A percentile compares a stretch with the other conserved stretches of the same genome.
These are phyloP conservation scores for Clarias laeviceps DNA, from an alignment of 2,797 vertebrate genomes.

Conservation along the genomic window DNA sequence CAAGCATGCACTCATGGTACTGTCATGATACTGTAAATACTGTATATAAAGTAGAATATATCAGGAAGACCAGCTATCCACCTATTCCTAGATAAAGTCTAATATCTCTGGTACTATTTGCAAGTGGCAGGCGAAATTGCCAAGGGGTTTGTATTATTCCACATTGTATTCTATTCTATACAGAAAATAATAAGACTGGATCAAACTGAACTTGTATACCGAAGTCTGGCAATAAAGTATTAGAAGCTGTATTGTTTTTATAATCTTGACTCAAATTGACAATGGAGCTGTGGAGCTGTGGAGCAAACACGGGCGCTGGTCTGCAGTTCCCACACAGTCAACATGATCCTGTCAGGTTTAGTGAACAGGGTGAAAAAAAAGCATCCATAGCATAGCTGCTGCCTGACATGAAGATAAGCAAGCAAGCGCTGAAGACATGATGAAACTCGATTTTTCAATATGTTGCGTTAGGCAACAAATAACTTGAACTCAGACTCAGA, in stretches of 20 bases:
- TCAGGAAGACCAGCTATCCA: not conserved
- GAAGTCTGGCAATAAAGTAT: not conserved
- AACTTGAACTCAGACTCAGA: not conserved
- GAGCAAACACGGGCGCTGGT: slow-evolving; percentile 10
- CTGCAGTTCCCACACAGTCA: not conserved
- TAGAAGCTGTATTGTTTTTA: not conserved
- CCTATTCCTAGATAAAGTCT: not conserved
- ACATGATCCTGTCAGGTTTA: not conserved
- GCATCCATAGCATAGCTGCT: not conserved
- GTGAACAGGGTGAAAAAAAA: not conserved
- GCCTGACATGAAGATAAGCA: slow-evolving; percentile 13
- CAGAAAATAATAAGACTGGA: not conserved
- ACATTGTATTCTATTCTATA: not conserved
- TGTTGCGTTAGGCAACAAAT: slow-evolving; percentile 4
- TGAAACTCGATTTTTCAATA: slow-evolving; percentile 11
- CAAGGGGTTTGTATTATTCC: not conserved
- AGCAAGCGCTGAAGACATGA: not conserved
- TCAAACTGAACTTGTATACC: not conserved
- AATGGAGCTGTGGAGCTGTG: not conserved
- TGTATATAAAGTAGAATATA: not conserved
- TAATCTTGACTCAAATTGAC: not conserved
- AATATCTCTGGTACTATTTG: not conserved
- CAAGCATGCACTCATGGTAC: not conserved
- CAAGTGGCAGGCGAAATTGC: not conserved
- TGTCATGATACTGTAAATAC: not conserved